Evolutionary conservation across 2,797 vertebrate genomes (phyloP), one percentile per base, ranked within the genome.

Genomic region (Rhynchonycteris naso): DNA sequence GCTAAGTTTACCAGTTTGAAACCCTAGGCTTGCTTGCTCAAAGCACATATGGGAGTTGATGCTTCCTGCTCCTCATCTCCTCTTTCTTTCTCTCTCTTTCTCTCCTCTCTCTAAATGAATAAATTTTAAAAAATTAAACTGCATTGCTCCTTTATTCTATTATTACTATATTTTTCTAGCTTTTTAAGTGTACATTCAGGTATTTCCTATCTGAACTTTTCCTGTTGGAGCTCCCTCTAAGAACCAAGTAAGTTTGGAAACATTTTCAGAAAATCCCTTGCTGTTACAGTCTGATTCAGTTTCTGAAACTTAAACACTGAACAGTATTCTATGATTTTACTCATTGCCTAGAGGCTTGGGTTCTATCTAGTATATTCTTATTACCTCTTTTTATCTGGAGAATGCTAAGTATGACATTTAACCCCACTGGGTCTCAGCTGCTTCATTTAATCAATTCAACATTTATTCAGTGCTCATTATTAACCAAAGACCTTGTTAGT

Each of bases 271-370:
- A 92, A 88, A 83, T 33, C 16, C 28, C 43, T 68, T 83, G 35
- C 65, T 80, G 16, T 80, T 89, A 93, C 80, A 84, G 65, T 80
- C 38, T 84, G 21, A 72, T 88, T 83, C 56, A 13, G 90, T 74
- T 93, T 80, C 79, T 59, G 72, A 92, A 96, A 92, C 47, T 21
- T 69, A 82, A 83, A 89, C 28, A 74, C 47, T 50, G 24, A 16
- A 56, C 54, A 58, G 16, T 72, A 30, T 90, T 84, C 10, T 78
- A 78, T 28, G 52, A 79, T 30, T 76, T 80, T 43, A 52, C 66
- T 54, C 19, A 54, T 43, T 92, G 66, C 56, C 82, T 71, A 61
- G 65, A 82, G 10, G 24, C 58, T 65, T 43, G 56, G 18, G 54
- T 78, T 69, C 69, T 54, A 78, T 33, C 69, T 54, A 78, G 43